Evolutionary conservation across 2,888 invertebrate species (phyloP).

Genomic region (Ophonus ardosiacus): DNA sequence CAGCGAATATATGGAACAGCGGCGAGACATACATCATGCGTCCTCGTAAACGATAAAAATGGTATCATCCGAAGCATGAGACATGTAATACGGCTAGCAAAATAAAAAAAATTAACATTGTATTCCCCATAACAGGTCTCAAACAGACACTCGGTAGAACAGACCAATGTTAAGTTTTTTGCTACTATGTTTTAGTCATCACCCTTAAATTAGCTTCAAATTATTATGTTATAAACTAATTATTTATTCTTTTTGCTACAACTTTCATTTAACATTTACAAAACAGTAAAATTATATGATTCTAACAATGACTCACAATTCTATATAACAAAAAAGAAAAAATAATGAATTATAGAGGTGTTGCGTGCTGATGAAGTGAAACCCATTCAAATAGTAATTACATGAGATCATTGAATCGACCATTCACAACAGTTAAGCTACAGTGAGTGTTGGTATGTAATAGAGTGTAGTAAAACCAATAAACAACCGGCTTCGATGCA

Average conservation of each 20-base stretch:
- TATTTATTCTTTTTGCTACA: neutral
- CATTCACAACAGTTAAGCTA: constrained; percentile 2
- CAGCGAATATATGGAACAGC: too few species aligned
- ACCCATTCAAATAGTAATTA: neutral
- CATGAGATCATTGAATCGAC: neutral
- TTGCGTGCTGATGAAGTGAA: neutral
- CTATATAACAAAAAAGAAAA: neutral
- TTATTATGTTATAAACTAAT: too few species aligned
- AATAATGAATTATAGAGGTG: neutral
- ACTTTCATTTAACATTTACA: neutral
- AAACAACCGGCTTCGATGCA: constrained; percentile 21
- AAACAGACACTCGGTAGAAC: too few species aligned
- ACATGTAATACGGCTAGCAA: too few species aligned
- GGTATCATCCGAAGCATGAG: too few species aligned
- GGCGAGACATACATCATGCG: too few species aligned
- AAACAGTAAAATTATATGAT: neutral
- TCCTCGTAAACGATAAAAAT: too few species aligned
- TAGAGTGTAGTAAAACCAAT: constrained; percentile 1
- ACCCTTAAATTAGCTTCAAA: too few species aligned
- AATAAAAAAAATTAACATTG: too few species aligned
- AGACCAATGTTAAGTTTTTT: too few species aligned
- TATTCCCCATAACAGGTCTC: too few species aligned
- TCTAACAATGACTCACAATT: neutral
- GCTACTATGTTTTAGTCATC: too few species aligned
- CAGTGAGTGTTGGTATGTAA: neutral